Evolutionary conservation across 2,797 vertebrate species (phyloP).

Genomic region (Falco novaeseelandiae): DNA sequence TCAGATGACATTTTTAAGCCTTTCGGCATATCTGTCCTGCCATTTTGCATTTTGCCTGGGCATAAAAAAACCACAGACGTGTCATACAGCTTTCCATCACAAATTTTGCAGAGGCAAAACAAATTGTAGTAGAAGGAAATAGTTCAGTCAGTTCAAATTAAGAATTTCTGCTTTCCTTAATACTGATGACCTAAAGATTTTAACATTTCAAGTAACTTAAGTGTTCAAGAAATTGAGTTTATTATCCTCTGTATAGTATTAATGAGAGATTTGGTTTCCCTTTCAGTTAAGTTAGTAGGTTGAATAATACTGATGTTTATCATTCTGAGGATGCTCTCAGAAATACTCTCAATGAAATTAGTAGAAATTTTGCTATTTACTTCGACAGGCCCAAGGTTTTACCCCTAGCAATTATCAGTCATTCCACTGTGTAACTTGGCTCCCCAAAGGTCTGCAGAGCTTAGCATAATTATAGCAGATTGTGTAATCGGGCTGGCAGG

Average conservation of each 20-base stretch:
- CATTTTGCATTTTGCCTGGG: slow-evolving; percentile 12
- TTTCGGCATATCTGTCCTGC: not conserved
- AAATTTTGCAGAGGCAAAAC: not conserved
- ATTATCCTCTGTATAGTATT: slow-evolving; percentile 2
- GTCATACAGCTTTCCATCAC: not conserved
- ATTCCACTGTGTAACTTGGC: slow-evolving; percentile 44
- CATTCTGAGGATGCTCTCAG: not conserved
- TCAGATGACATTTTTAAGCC: not conserved
- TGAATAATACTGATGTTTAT: slow-evolving; percentile 43
- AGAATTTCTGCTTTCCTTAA: not conserved
- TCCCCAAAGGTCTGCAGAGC: slow-evolving; percentile 49
- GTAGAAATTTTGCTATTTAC: slow-evolving; percentile 35
- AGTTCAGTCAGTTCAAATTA: slow-evolving; percentile 13
- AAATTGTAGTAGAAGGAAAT: slow-evolving; percentile 33
- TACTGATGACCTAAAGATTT: not conserved
- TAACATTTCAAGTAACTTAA: slow-evolving; percentile 20
- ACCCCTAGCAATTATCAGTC: slow-evolving; percentile 60
- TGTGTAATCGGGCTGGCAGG: slow-evolving; percentile 47
- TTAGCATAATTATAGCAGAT: slow-evolving; percentile 38
- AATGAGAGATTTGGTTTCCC: slow-evolving; percentile 25
- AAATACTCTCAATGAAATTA: slow-evolving; percentile 36
- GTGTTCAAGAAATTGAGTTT: slow-evolving; percentile 5
- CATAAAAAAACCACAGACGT: not conserved
- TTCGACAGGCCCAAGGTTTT: slow-evolving; percentile 11
- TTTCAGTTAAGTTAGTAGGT: slow-evolving; percentile 19